These are phyloP conservation scores for Sorex maritimensis DNA, from an alignment of 2,797 vertebrate species.

Conservation along the genomic window DNA sequence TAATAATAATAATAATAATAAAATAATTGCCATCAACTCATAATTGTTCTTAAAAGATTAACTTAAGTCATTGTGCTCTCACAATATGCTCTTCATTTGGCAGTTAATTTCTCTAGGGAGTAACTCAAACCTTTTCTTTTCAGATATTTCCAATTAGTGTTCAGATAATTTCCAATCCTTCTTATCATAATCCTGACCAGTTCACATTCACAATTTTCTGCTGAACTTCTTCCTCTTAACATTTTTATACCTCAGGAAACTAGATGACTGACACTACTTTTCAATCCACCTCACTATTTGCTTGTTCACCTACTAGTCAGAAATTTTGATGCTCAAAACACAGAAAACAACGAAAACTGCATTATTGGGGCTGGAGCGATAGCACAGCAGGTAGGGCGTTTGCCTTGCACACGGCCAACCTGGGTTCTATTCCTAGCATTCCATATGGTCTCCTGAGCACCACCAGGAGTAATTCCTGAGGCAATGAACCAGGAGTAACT, in stretches of 20 bases:
- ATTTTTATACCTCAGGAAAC: conserved; percentile 24
- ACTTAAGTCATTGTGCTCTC: conserved; percentile 74
- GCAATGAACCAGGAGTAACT: no score
- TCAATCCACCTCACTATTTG: conserved; percentile 17
- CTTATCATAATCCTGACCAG: conserved; percentile 69
- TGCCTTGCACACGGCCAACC: no score
- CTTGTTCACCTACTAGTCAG: not conserved
- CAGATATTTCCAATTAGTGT: conserved; percentile 79
- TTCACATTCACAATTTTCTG: conserved; percentile 54
- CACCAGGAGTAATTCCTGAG: no score
- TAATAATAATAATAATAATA: not conserved
- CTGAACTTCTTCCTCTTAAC: not conserved
- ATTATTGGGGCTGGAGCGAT: not conserved
- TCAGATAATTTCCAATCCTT: not conserved
- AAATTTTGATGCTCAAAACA: conserved; percentile 42
- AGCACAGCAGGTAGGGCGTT: no score
- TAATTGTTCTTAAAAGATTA: conserved; percentile 80
- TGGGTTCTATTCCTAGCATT: no score
- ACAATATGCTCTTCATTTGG: conserved; percentile 75
- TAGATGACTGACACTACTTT: not conserved
- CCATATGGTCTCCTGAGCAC: no score
- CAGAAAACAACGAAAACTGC: not conserved
- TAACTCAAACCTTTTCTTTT: conserved; percentile 73
- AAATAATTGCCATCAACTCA: conserved; percentile 62
- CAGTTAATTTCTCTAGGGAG: conserved; percentile 69